A percentile compares a stretch with the other conserved stretches of the same genome.
phyloP scores from a whole-genome alignment of 2,113 vertebrate genomes.

The Anolis carolinensis region DNA sequence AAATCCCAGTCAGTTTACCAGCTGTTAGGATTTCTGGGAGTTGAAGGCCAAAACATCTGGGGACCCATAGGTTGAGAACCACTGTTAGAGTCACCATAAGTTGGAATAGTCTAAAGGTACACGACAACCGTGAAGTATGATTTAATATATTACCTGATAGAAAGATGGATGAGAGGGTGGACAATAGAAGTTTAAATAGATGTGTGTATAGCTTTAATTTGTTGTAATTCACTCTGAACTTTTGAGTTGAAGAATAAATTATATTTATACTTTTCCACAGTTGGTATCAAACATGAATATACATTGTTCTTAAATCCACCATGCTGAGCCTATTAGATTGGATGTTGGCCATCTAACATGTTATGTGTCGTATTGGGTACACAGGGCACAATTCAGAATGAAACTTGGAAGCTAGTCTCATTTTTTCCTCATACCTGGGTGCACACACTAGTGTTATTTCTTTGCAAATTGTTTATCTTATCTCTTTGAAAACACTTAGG shows the following conservation, averaged over 20 bases:
- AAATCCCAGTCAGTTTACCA: too few species aligned
- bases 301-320: not conserved
- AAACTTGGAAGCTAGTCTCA: not conserved
- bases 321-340: not conserved
- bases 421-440: too few species aligned
- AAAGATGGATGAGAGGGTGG: too few species aligned
- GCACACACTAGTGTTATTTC: not conserved
- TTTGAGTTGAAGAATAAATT: not conserved
- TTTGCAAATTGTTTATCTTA: not conserved
- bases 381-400: conserved; percentile 49
- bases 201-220: not conserved
- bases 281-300: not conserved
- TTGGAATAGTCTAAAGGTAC: too few species aligned
- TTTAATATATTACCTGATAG: too few species aligned
- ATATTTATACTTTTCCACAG: not conserved
- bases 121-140: too few species aligned
- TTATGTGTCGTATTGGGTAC: conserved; percentile 28
- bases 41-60: too few species aligned
- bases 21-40: too few species aligned
- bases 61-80: too few species aligned
- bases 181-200: too few species aligned
- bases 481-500: not conserved
- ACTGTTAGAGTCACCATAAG: too few species aligned
- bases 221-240: not conserved
- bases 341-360: conserved; percentile 13